Evolutionary conservation across 2,113 vertebrate genomes (phyloP).

Genomic region (Prochilodus magdalenae): DNA sequence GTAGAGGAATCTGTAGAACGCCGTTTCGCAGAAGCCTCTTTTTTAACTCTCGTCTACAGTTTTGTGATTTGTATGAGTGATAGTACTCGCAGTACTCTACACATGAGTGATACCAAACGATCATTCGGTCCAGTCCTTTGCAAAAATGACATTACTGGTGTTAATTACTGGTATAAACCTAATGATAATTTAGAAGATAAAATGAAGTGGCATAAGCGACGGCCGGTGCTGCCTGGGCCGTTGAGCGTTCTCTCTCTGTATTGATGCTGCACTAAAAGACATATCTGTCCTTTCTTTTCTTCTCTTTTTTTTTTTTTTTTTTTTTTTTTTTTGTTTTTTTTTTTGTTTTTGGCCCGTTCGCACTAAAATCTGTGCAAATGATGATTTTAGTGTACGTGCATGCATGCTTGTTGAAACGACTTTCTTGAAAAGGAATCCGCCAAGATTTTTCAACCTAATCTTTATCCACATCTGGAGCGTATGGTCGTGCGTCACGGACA

Average conservation of each 20-base stretch:
- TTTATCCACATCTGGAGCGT: background rate
- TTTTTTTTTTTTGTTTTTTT: background rate
- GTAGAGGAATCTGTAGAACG: background rate
- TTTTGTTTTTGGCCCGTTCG: background rate
- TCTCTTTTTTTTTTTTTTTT: background rate
- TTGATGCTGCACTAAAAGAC: slow-evolving; percentile 19
- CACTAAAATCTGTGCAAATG: background rate
- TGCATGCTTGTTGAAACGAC: background rate
- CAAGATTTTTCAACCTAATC: background rate
- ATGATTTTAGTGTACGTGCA: background rate
- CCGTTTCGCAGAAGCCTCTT: background rate
- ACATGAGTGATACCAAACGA: background rate
- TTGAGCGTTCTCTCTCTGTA: background rate
- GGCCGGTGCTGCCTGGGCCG: background rate
- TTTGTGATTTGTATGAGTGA: background rate
- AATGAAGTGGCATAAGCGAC: background rate
- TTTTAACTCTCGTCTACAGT: background rate
- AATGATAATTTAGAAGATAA: too few species aligned
- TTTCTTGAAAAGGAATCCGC: background rate
- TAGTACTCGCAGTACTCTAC: background rate
- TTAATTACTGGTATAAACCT: too few species aligned
- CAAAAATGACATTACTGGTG: background rate
- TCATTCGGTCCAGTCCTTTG: background rate
- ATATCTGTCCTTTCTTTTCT: background rate
- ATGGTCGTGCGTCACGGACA: background rate